These are phyloP conservation scores for Erethizon dorsatum DNA, from an alignment of 2,797 vertebrate genomes.

Conservation along the genomic window DNA sequence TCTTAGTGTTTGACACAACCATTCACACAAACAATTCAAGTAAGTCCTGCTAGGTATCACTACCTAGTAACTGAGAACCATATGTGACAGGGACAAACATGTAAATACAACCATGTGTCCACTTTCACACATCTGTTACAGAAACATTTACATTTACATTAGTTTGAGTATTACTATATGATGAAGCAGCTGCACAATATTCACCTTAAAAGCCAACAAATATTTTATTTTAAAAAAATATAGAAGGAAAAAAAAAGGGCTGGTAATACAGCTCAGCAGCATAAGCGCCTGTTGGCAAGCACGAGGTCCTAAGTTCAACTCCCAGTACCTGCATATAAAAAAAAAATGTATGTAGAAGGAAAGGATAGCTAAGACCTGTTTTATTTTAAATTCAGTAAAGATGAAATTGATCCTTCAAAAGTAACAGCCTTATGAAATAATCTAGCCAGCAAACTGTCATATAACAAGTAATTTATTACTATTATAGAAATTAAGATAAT, in stretches of 20 bases:
- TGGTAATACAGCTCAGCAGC: no score
- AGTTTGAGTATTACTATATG: background rate
- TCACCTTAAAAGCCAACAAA: slow-evolving; percentile 43
- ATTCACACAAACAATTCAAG: slow-evolving; percentile 21
- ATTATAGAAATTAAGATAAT: slow-evolving; percentile 25
- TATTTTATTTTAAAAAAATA: slow-evolving; percentile 7
- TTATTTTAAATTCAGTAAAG: slow-evolving; percentile 68
- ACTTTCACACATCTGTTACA: slow-evolving; percentile 44
- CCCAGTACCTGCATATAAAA: background rate
- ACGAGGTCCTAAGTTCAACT: no score
- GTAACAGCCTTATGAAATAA: slow-evolving; percentile 57
- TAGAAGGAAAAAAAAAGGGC: background rate
- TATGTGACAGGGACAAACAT: background rate
- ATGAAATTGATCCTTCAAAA: slow-evolving; percentile 59
- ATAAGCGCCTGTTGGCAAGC: no score
- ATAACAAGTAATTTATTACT: slow-evolving; percentile 58
- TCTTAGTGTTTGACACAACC: slow-evolving; percentile 21
- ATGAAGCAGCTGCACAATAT: slow-evolving; percentile 50
- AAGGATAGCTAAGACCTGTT: slow-evolving; percentile 40
- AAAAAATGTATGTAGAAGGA: background rate
- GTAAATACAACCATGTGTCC: background rate
- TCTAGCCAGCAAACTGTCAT: slow-evolving; percentile 46
- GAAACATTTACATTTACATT: slow-evolving; percentile 51
- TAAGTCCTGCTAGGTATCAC: background rate
- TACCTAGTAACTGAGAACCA: background rate